Percentiles rank a stretch among this genome's conserved stretches.
Evolutionary conservation across 2,113 vertebrate species (phyloP).

Genomic region (Pogonocichla stellata): DNA sequence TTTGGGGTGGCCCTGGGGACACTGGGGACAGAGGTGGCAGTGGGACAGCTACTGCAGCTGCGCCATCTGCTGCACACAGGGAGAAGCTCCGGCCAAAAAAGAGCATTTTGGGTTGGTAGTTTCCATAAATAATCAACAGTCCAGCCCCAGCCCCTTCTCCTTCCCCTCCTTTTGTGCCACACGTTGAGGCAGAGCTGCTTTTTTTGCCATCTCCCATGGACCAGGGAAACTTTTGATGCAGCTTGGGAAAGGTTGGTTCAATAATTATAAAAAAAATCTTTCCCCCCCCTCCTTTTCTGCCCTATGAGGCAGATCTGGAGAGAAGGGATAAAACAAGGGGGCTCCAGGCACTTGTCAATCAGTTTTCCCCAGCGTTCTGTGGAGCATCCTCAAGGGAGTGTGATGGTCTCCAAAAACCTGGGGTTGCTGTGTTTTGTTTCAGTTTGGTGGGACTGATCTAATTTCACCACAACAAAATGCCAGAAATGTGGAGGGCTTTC

Average conservation of each 20-base stretch:
- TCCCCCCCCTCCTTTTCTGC: fast-evolving
- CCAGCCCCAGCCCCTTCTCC: neutral
- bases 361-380: neutral
- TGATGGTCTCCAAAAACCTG: neutral
- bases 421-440: neutral
- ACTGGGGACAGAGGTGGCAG: neutral
- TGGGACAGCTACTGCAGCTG: slow-evolving; percentile 33
- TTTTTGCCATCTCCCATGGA: neutral
- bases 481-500: neutral
- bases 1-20: neutral
- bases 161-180: fast-evolving
- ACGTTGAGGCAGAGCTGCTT: fast-evolving
- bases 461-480: neutral
- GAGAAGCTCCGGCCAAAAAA: neutral
- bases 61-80: slow-evolving; percentile 53
- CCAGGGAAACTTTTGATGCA: neutral
- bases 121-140: neutral
- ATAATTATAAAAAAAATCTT: neutral
- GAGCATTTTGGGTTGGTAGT: neutral
- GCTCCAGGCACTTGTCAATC: neutral
- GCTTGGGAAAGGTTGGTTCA: neutral
- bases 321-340: neutral
- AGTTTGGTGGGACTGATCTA: neutral
- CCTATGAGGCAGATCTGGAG: neutral
- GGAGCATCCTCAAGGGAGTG: neutral